Evolutionary conservation across 2,113 vertebrate species (phyloP).

Genomic region (Chloebia gouldiae): DNA sequence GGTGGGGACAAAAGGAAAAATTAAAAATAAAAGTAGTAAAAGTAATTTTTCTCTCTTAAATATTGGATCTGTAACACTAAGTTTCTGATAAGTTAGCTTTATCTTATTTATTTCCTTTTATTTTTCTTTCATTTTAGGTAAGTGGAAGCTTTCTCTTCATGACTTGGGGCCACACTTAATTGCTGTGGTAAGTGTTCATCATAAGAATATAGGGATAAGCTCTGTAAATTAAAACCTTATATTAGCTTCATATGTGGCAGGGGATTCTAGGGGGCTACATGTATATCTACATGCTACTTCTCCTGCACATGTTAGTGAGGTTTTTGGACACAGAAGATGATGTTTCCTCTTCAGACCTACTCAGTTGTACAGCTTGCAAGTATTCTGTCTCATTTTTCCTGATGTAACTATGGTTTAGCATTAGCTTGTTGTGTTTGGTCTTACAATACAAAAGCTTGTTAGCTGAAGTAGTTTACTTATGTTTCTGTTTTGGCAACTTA

Average conservation of each 20-base stretch:
- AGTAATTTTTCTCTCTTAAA: not conserved
- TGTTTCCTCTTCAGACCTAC: not conserved
- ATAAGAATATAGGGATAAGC: not conserved
- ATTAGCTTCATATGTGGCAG: not conserved
- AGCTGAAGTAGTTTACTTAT: not conserved
- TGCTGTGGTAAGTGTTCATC: conserved; percentile 73
- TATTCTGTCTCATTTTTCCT: not conserved
- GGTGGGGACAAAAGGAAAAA: not conserved
- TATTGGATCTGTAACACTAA: not conserved
- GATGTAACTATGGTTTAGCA: not conserved
- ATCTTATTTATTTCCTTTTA: not conserved
- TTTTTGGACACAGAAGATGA: not conserved
- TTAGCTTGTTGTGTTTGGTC: not conserved
- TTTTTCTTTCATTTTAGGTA: conserved; percentile 68
- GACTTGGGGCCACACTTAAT: conserved; percentile 30
- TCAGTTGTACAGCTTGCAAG: not conserved
- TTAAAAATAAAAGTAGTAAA: not conserved
- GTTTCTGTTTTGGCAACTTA: not conserved
- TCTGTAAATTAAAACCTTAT: not conserved
- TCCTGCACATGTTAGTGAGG: not conserved
- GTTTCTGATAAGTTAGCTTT: not conserved
- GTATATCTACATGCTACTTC: rapidly evolving
- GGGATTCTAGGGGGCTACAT: not conserved
- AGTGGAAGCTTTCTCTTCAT: conserved; percentile 71
- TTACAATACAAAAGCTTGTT: not conserved